Conservation (phyloP, 2,113 vertebrate species). For the Hepsetus odoe region DNA sequence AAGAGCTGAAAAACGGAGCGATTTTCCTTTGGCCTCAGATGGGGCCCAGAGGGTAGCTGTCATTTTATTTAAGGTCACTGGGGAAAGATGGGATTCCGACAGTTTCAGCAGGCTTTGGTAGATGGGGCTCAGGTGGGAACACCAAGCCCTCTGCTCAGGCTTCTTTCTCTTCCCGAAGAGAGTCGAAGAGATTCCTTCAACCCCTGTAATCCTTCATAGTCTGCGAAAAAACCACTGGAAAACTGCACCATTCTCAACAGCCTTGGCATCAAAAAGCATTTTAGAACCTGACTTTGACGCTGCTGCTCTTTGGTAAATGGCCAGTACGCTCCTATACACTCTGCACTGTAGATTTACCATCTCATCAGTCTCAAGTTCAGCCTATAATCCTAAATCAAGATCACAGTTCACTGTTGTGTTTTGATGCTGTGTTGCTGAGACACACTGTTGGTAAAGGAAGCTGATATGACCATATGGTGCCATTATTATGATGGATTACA, state of each 20-base stretch:
- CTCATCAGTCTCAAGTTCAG: too few species aligned
- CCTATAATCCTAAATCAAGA: neutral
- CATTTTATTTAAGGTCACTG: slow-evolving; percentile 81
- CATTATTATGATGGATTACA: neutral
- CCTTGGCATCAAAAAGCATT: slow-evolving; percentile 32
- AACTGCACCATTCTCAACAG: slow-evolving; percentile 20
- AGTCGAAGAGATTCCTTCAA: slow-evolving; percentile 14
- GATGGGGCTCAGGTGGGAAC: slow-evolving; percentile 68
- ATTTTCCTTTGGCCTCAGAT: slow-evolving; percentile 73
- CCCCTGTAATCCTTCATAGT: slow-evolving; percentile 14
- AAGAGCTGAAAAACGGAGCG: slow-evolving; percentile 67
- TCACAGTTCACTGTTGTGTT: neutral
- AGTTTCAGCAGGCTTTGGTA: slow-evolving; percentile 74
- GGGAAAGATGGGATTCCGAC: slow-evolving; percentile 77
- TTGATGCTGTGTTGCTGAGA: neutral
- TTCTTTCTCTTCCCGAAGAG: slow-evolving; percentile 67
- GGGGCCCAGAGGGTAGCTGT: slow-evolving; percentile 76
- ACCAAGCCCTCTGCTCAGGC: slow-evolving; percentile 59
- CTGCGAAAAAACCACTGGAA: slow-evolving; percentile 12
- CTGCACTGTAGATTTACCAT: neutral
- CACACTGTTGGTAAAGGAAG: neutral
- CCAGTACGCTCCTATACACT: neutral
- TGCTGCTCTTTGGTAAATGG: slow-evolving; percentile 17
- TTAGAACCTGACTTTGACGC: slow-evolving; percentile 8
- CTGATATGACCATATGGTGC: neutral